Base-by-base conservation (phyloP, 2,797 vertebrate species). In the Typhlichthys subterraneus region DNA sequence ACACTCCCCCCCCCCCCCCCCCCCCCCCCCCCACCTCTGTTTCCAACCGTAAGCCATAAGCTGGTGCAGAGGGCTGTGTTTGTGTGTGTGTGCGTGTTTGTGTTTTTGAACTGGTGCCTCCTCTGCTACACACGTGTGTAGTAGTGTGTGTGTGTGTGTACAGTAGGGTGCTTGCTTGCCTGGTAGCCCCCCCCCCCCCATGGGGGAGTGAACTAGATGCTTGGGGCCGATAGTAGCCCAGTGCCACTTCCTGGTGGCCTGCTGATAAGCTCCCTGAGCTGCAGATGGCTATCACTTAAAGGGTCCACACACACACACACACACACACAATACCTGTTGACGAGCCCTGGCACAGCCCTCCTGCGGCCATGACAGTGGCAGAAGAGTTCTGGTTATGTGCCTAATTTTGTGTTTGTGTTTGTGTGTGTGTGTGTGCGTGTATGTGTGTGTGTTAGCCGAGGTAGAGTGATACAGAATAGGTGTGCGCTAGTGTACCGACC, bases 211-310 rank as follows among this genome's bases (percentile, higher is more conserved):
- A 81, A 85, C 82, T 81, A 91, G 91, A 94, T 93, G 80, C 74
- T 83, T 73, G 76, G 76, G 84, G 75, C 73, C 53, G 92, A 93
- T 93, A 91, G 82, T 50, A 65, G 76, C 80, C 82, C 84, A 83
- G 84, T 84, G 85, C 84, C 84, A 89, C 91, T 93, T 94, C 91
- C 91, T 91, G 90, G 85, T 88, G 33, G 33, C 84, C 82, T 77
- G 69, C 82, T 63, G 91, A 93, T 94, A 91, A 93, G 86, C 84
- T 84, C 77, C 85, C 69, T 65, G 80, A 82, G 83, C 88, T 85
- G 86, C 88, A 87, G 90, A 92, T 92, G 85, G 83, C 86, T 90
- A 92, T 93, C 90, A 87, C 76, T 85, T 87, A 92, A 90, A 92
- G 88, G 85, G 75, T 83, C 88, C 80, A 76, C 74, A 59, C 71